Percentiles rank a stretch among this genome's conserved stretches.
These are phyloP conservation scores for Spatula clypeata DNA, from an alignment of 2,797 vertebrate species.

Conservation along the genomic window DNA sequence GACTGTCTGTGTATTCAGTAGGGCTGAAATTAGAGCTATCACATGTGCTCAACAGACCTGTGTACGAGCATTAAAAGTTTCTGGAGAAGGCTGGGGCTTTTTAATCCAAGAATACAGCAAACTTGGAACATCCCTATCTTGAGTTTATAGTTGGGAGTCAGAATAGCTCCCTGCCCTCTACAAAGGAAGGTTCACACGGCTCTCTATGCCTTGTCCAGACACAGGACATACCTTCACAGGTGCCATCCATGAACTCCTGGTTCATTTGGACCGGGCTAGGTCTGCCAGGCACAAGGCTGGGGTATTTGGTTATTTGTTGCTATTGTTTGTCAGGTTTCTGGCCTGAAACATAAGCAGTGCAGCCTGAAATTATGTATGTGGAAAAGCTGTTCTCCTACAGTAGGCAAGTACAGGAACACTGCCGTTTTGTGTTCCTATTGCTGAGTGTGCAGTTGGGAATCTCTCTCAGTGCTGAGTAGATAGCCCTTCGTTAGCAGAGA, in stretches of 20 bases:
- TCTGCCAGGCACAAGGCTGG: not conserved
- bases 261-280: not conserved
- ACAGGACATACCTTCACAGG: not conserved
- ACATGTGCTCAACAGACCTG: not conserved
- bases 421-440: not conserved
- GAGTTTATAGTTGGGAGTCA: not conserved
- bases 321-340: not conserved
- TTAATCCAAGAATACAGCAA: not conserved
- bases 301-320: not conserved
- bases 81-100: not conserved
- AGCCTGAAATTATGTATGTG: not conserved
- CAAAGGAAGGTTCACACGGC: not conserved
- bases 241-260: not conserved
- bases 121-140: not conserved
- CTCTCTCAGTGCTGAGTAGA: not conserved
- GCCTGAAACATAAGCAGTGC: not conserved
- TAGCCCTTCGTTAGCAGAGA: not conserved
- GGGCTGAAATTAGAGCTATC: not conserved
- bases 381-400: not conserved
- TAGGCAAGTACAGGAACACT: not conserved
- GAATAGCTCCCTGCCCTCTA: not conserved
- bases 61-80: not conserved
- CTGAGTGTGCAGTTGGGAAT: not conserved
- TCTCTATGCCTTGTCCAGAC: not conserved
- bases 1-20: not conserved